phyloP scores from a whole-genome alignment of 53 echinoderm and acorn worm species.

The Luidia sarsii region DNA sequence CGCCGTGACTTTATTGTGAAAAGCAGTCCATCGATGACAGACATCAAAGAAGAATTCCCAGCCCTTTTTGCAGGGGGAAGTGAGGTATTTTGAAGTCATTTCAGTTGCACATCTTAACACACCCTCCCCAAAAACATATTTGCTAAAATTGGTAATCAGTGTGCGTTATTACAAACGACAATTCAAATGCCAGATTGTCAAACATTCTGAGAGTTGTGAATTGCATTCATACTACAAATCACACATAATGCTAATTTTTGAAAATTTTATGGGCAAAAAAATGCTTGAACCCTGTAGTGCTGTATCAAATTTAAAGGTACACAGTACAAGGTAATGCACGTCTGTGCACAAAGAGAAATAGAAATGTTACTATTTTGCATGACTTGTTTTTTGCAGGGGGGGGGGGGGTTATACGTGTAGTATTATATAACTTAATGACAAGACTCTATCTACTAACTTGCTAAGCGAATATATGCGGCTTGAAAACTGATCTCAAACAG shows the following conservation, averaged over 20 bases:
- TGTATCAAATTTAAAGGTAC: no score
- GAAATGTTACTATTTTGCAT: no score
- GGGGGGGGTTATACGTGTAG: no score
- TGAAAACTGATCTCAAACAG: background rate
- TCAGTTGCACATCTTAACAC: background rate
- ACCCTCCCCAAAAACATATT: background rate
- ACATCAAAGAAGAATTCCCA: conserved; percentile 23
- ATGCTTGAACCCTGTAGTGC: no score
- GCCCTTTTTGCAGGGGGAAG: conserved; percentile 9
- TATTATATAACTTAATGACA: background rate
- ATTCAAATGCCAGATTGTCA: background rate
- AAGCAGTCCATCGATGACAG: background rate
- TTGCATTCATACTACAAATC: background rate
- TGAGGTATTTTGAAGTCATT: background rate
- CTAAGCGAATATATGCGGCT: background rate
- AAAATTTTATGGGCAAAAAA: background rate
- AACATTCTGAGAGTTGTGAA: background rate
- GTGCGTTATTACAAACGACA: background rate
- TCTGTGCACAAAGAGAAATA: no score
- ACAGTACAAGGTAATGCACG: no score
- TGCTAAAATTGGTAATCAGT: background rate
- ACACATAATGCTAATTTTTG: background rate
- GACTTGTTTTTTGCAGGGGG: no score
- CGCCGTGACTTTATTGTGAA: conserved; percentile 27
- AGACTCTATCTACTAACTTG: background rate